Evolutionary conservation across 2,888 invertebrate species (phyloP).

Genomic region (Horisme vitalbata): DNA sequence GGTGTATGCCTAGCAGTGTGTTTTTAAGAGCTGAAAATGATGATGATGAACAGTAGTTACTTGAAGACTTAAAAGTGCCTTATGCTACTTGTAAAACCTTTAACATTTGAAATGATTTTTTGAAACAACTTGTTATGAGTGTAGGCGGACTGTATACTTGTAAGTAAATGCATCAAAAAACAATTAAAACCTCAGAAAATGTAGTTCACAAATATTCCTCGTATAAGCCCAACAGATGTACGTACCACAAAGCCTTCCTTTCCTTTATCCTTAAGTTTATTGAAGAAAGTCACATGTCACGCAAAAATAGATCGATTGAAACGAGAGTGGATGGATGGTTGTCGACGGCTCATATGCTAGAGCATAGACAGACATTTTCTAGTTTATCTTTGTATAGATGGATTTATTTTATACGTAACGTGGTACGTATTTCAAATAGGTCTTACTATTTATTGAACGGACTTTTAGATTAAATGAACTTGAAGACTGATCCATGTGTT

Average conservation of each 20-base stretch:
- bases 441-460: conserved; percentile 6
- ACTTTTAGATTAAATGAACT: not conserved
- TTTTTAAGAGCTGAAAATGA: no score
- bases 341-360: conserved; percentile 7
- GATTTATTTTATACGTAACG: conserved; percentile 15
- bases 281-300: conserved; percentile 23
- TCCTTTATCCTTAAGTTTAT: conserved; percentile 6
- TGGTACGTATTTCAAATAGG: conserved; percentile 5
- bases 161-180: no score
- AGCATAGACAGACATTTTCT: conserved; percentile 16
- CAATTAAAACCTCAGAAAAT: no score
- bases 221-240: conserved; percentile 8
- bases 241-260: conserved; percentile 4
- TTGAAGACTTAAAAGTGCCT: no score
- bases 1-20: no score
- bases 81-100: no score
- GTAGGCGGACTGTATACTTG: no score
- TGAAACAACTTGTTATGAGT: no score
- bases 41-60: no score
- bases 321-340: conserved; percentile 20
- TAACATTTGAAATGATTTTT: no score
- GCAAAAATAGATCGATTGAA: conserved; percentile 19
- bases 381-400: conserved; percentile 20
- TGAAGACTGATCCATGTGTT: no score
- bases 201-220: no score